Percentiles rank a stretch among this genome's conserved stretches.
Evolutionary conservation across 2,888 invertebrate genomes (phyloP).

Genomic region (Drosophila cyrtoloma): DNA sequence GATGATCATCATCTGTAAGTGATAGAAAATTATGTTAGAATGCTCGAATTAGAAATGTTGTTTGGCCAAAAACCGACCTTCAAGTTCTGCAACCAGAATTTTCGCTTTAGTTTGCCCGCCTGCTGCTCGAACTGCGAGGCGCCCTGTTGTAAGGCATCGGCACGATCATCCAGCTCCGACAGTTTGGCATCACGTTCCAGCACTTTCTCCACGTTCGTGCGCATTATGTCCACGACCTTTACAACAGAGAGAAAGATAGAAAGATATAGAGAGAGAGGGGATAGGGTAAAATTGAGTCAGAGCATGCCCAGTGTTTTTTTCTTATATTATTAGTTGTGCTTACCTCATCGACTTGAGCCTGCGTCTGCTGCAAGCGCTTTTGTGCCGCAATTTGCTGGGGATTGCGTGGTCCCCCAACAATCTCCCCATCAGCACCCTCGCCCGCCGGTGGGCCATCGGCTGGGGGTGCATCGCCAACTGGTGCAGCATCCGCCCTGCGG

Average conservation of each 20-base stretch:
- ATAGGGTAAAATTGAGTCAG: neutral
- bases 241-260: too few species aligned
- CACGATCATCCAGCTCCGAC: conserved; percentile 97
- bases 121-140: conserved; percentile 99
- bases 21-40: neutral
- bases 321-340: conserved; percentile 17
- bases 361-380: conserved; percentile 93
- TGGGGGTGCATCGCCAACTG: conserved; percentile 84
- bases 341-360: conserved; percentile 94
- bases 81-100: conserved; percentile 99
- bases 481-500: conserved; percentile 84
- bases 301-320: neutral
- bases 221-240: conserved; percentile 96
- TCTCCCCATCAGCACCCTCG: conserved; percentile 89
- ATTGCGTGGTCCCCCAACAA: conserved; percentile 94
- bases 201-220: conserved; percentile 97
- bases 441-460: conserved; percentile 89
- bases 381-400: conserved; percentile 94
- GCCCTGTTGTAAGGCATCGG: conserved; percentile 97
- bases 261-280: neutral
- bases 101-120: conserved; percentile 97
- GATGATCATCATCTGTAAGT: conserved; percentile 94
- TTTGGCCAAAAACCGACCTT: conserved; percentile 87
- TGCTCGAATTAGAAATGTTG: neutral
- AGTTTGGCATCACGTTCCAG: conserved; percentile 97